phyloP scores from a whole-genome alignment of 1,140 invertebrate genomes.

The Ridgeia piscesae region DNA sequence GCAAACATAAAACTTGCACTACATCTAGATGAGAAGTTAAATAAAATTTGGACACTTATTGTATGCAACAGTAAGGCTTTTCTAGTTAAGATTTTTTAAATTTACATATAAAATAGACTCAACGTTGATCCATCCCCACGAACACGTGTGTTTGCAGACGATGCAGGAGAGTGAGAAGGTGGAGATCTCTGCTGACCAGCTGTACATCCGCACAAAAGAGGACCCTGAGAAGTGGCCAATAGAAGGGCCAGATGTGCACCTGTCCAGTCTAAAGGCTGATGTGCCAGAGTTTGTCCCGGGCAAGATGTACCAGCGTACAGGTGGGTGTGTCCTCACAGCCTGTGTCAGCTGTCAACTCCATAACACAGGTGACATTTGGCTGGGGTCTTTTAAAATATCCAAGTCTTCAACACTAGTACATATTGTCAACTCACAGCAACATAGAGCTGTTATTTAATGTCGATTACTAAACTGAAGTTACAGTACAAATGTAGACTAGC shows the following conservation, averaged over 20 bases:
- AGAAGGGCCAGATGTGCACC: slow-evolving; percentile 55
- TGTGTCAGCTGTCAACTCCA: no score
- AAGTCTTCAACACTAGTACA: not conserved
- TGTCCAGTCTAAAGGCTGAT: slow-evolving; percentile 72
- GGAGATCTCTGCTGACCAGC: slow-evolving; percentile 73
- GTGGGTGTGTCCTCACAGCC: not conserved
- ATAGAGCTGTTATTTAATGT: no score
- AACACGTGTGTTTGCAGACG: slow-evolving; percentile 60
- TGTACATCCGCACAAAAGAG: slow-evolving; percentile 78
- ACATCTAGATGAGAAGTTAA: no score
- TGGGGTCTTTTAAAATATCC: not conserved
- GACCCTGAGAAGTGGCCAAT: slow-evolving; percentile 87
- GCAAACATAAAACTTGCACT: no score
- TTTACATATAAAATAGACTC: no score
- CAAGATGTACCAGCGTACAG: slow-evolving; percentile 35
- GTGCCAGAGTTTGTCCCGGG: slow-evolving; percentile 81
- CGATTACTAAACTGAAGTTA: no score
- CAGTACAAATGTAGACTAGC: no score
- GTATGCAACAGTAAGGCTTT: no score
- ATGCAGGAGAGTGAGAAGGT: slow-evolving; percentile 79
- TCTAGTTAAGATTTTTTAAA: no score
- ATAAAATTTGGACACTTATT: no score
- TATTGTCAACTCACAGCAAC: not conserved
- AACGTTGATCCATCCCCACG: no score
- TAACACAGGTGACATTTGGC: no score